A percentile compares a stretch with the other conserved stretches of the same genome.
These are phyloP conservation scores for Enteromius thamalakanensis DNA, from an alignment of 2,797 vertebrate species.

Conservation along the genomic window DNA sequence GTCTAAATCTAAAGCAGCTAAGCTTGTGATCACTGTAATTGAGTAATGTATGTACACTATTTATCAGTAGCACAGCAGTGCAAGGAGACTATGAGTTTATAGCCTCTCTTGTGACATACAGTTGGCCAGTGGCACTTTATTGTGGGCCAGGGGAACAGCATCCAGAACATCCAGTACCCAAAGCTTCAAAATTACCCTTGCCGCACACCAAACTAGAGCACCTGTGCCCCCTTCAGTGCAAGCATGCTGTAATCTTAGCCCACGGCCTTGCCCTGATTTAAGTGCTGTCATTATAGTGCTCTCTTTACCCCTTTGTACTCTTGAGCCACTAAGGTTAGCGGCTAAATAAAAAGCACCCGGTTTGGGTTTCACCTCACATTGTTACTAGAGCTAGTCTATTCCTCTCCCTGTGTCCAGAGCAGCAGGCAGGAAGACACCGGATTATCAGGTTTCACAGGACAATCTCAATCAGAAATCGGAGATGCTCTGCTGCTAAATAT, in stretches of 20 bases:
- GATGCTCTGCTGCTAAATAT: conserved; percentile 61
- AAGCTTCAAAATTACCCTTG: conserved; percentile 41
- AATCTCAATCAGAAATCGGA: conserved; percentile 62
- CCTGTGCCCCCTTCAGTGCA: conserved; percentile 33
- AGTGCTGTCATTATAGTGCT: conserved; percentile 61
- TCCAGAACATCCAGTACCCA: conserved; percentile 50
- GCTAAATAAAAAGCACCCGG: conserved; percentile 53
- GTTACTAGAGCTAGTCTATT: conserved; percentile 73
- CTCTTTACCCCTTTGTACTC: conserved; percentile 68
- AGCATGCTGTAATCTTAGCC: conserved; percentile 74
- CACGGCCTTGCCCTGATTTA: conserved; percentile 69
- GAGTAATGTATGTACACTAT: conserved; percentile 61
- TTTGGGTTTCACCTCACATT: conserved; percentile 68
- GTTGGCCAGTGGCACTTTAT: conserved; percentile 51
- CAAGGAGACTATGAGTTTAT: conserved; percentile 62
- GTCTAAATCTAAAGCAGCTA: conserved; percentile 46
- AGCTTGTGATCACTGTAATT: conserved; percentile 57
- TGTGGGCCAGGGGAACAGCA: conserved; percentile 56
- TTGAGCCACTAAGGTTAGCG: conserved; percentile 58
- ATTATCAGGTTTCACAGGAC: conserved; percentile 70
- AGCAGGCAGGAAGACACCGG: conserved; percentile 49
- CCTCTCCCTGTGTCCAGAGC: conserved; percentile 59
- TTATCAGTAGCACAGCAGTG: conserved; percentile 46
- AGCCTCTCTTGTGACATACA: conserved; percentile 63
- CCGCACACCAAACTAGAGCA: conserved; percentile 16